Percentiles rank a stretch among this genome's conserved stretches.
These are phyloP conservation scores for Sebastes diaconus DNA, from an alignment of 2,797 vertebrate genomes.

Conservation along the genomic window DNA sequence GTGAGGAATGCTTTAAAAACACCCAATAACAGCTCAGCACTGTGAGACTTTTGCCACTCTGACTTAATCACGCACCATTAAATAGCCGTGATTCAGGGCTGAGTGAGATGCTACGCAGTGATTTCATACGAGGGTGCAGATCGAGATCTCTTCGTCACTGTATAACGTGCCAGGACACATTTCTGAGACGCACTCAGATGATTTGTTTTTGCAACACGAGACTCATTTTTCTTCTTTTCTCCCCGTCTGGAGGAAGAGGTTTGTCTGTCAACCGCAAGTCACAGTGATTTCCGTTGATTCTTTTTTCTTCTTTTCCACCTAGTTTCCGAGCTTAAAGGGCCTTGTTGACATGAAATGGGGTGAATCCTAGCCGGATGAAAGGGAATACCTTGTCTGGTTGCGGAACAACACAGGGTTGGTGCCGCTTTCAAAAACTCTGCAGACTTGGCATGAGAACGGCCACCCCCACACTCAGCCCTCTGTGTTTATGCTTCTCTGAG, in stretches of 20 bases:
- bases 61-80: constrained; percentile 26
- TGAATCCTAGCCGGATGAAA: constrained; percentile 76
- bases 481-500: constrained; percentile 68
- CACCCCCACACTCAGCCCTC: constrained; percentile 50
- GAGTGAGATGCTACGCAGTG: background rate
- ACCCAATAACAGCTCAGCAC: background rate
- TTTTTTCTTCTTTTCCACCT: constrained; percentile 27
- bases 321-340: constrained; percentile 66
- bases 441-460: constrained; percentile 63
- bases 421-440: constrained; percentile 54
- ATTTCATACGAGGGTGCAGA: constrained; percentile 15
- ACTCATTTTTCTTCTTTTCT: constrained; percentile 35
- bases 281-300: constrained; percentile 45
- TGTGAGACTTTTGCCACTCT: background rate
- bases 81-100: constrained; percentile 14
- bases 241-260: constrained; percentile 34
- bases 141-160: background rate
- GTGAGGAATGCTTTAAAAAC: constrained; percentile 3
- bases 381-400: constrained; percentile 66
- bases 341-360: constrained; percentile 73
- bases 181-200: constrained; percentile 26
- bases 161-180: constrained; percentile 44
- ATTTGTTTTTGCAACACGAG: constrained; percentile 65
- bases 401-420: constrained; percentile 56
- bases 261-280: constrained; percentile 67